Percentiles rank a stretch among this genome's conserved stretches.
phyloP scores from a whole-genome alignment of 2,888 invertebrate genomes.

The Andrena minutula region DNA sequence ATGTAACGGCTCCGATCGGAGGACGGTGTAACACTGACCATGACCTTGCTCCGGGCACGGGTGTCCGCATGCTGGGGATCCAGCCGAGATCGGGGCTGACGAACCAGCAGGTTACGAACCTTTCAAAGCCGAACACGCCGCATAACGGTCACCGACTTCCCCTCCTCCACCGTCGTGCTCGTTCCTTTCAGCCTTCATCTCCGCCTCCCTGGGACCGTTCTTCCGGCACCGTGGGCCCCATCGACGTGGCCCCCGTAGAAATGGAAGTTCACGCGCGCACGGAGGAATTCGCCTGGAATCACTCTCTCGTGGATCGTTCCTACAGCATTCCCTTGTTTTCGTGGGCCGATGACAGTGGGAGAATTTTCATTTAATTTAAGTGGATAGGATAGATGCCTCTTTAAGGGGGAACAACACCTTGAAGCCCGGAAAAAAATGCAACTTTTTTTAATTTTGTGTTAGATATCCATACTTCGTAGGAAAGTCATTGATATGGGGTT shows the following conservation, averaged over 20 bases:
- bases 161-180: slow-evolving; percentile 52
- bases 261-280: slow-evolving; percentile 27
- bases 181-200: slow-evolving; percentile 29
- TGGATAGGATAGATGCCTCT: too few relatives aligned
- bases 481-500: too few relatives aligned
- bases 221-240: slow-evolving; percentile 9
- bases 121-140: slow-evolving; percentile 68
- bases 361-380: too few relatives aligned
- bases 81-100: slow-evolving; percentile 74
- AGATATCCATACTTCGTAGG: too few relatives aligned
- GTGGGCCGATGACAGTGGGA: background rate
- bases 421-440: too few relatives aligned
- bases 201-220: slow-evolving; percentile 21
- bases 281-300: background rate
- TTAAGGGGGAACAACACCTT: too few relatives aligned
- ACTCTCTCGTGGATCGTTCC: slow-evolving; percentile 1
- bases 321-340: background rate
- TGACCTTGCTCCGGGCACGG: slow-evolving; percentile 76
- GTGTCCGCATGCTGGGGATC: slow-evolving; percentile 70
- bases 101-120: slow-evolving; percentile 65
- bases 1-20: slow-evolving; percentile 23
- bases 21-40: slow-evolving; percentile 68
- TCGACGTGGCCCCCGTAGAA: slow-evolving; percentile 25
- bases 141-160: slow-evolving; percentile 80
- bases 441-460: too few relatives aligned